These are phyloP conservation scores for Carpatolechia fugitivella DNA, from an alignment of 2,888 invertebrate genomes.

Conservation along the genomic window DNA sequence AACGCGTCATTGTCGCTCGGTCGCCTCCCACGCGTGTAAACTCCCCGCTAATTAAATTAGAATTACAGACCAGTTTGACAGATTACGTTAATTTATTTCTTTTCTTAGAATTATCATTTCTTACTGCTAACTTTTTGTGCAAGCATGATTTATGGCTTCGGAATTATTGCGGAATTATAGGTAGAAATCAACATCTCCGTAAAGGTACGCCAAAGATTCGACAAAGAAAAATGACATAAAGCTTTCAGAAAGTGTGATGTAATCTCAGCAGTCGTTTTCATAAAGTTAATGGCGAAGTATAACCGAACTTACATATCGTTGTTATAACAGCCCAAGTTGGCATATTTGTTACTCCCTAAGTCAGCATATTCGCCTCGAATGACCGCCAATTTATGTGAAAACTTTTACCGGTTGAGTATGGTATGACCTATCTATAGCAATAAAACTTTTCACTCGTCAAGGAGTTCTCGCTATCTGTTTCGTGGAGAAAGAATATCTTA, in stretches of 20 bases:
- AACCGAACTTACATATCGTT: conserved; percentile 78
- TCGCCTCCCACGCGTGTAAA: conserved; percentile 65
- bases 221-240: conserved; percentile 71
- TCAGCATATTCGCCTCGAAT: conserved; percentile 79
- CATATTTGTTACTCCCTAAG: conserved; percentile 78
- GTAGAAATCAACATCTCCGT: conserved; percentile 32
- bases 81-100: conserved; percentile 65
- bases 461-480: conserved; percentile 61
- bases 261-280: conserved; percentile 75
- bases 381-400: conserved; percentile 80
- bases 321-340: conserved; percentile 78
- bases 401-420: conserved; percentile 72
- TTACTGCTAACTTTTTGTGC: conserved; percentile 51
- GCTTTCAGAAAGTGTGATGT: conserved; percentile 76
- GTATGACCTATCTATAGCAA: conserved; percentile 73
- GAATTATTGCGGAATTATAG: conserved; percentile 26
- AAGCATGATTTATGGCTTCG: conserved; percentile 58
- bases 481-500: conserved; percentile 62
- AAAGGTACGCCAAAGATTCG: conserved; percentile 43
- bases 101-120: conserved; percentile 44
- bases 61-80: conserved; percentile 72
- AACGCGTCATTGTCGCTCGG: conserved; percentile 72
- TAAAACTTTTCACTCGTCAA: conserved; percentile 77
- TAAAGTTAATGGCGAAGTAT: conserved; percentile 78
- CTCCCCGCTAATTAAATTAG: conserved; percentile 72